phyloP scores from a whole-genome alignment of 2,888 invertebrate genomes.

The Nymphalis urticae region DNA sequence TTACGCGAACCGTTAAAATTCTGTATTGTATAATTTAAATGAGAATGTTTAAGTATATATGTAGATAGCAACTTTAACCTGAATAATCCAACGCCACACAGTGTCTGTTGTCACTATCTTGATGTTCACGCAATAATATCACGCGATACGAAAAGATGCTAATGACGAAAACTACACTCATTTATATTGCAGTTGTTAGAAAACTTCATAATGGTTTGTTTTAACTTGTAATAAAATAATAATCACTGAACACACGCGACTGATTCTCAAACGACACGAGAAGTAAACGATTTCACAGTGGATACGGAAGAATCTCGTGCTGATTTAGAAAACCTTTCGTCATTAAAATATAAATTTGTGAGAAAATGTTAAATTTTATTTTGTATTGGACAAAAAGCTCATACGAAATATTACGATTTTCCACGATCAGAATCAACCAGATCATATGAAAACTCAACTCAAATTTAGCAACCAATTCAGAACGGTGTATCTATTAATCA shows the following conservation, averaged over 20 bases:
- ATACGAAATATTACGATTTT: no score
- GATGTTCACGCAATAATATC: slow-evolving; percentile 21
- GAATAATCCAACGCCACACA: neutral
- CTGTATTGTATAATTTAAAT: no score
- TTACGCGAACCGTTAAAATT: no score
- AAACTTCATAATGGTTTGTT: slow-evolving; percentile 32
- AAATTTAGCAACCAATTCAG: no score
- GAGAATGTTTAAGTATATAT: no score
- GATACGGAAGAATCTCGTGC: neutral
- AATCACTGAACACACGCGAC: slow-evolving; percentile 32
- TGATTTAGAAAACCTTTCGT: neutral
- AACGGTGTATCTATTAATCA: no score
- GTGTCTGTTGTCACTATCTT: slow-evolving; percentile 13
- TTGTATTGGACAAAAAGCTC: no score
- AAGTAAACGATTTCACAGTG: neutral
- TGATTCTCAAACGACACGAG: slow-evolving; percentile 10
- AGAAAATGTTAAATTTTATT: no score
- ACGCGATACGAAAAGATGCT: slow-evolving; percentile 30
- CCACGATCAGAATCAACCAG: no score
- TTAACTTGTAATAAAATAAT: slow-evolving; percentile 33
- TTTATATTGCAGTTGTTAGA: slow-evolving; percentile 24
- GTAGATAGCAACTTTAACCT: no score
- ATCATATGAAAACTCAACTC: no score
- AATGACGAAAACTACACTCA: slow-evolving; percentile 31
- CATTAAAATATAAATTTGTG: no score